phyloP scores from a whole-genome alignment of 2,797 vertebrate species.

The Girardinus metallicus region DNA sequence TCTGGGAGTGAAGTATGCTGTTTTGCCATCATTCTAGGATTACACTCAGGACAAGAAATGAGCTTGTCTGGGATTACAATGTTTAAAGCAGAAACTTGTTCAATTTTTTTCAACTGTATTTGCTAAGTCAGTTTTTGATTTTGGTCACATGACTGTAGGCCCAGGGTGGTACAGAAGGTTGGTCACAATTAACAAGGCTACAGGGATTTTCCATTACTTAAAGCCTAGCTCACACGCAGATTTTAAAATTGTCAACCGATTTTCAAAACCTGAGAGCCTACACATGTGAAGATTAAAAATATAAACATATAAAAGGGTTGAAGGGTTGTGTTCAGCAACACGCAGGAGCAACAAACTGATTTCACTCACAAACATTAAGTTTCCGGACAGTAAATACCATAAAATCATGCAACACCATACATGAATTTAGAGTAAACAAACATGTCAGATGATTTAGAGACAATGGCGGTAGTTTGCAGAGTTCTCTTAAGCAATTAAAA shows the following conservation, averaged over 20 bases:
- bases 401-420: background rate
- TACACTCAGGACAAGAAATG: constrained; percentile 51
- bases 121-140: background rate
- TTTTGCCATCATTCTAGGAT: constrained; percentile 61
- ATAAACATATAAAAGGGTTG: background rate
- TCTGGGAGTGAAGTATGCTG: constrained; percentile 64
- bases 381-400: background rate
- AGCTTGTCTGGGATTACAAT: constrained; percentile 48
- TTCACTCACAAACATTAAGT: background rate
- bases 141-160: background rate
- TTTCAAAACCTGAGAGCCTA: background rate
- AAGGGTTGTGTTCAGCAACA: too few relatives aligned
- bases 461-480: background rate
- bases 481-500: background rate
- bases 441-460: background rate
- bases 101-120: background rate
- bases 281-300: background rate
- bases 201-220: background rate
- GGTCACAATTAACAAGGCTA: background rate
- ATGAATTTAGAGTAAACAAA: background rate
- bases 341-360: background rate
- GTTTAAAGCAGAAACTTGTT: constrained; percentile 30
- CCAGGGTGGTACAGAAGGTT: background rate
- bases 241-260: background rate
- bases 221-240: background rate